Evolutionary conservation across 2,888 invertebrate genomes (phyloP).

Genomic region (Saturnia japonica): DNA sequence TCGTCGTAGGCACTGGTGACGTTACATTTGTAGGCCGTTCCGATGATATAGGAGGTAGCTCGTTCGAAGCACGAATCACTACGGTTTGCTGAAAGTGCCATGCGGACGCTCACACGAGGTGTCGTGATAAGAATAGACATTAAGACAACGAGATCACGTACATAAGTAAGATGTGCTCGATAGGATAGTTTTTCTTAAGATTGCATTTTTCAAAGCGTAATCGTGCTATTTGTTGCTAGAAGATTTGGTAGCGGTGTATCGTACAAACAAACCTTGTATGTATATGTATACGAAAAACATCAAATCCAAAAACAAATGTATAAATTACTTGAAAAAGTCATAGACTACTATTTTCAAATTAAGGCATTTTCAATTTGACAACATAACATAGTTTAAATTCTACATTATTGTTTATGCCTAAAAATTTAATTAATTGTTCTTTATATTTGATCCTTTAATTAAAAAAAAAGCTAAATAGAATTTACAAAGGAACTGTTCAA

Average conservation of each 20-base stretch:
- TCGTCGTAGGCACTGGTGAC: slow-evolving; percentile 49
- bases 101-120: slow-evolving; percentile 78
- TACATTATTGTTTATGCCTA: not conserved
- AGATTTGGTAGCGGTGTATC: not conserved
- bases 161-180: not conserved
- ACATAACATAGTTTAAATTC: not conserved
- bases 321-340: not conserved
- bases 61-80: slow-evolving; percentile 75
- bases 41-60: slow-evolving; percentile 63
- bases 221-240: slow-evolving; percentile 6
- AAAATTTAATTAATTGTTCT: not conserved
- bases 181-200: slow-evolving; percentile 15
- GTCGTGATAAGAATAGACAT: slow-evolving; percentile 56
- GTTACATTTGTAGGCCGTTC: slow-evolving; percentile 49
- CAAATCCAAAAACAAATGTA: no score
- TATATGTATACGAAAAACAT: not conserved
- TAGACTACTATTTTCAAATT: no score
- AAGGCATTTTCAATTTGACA: not conserved
- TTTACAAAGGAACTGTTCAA: not conserved
- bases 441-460: not conserved
- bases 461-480: not conserved
- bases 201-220: slow-evolving; percentile 1
- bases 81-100: slow-evolving; percentile 82
- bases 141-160: slow-evolving; percentile 48
- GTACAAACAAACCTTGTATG: slow-evolving; percentile 3